Base-by-base conservation (phyloP, 1,140 invertebrate genomes). In the Diploscapter pachys region DNA sequence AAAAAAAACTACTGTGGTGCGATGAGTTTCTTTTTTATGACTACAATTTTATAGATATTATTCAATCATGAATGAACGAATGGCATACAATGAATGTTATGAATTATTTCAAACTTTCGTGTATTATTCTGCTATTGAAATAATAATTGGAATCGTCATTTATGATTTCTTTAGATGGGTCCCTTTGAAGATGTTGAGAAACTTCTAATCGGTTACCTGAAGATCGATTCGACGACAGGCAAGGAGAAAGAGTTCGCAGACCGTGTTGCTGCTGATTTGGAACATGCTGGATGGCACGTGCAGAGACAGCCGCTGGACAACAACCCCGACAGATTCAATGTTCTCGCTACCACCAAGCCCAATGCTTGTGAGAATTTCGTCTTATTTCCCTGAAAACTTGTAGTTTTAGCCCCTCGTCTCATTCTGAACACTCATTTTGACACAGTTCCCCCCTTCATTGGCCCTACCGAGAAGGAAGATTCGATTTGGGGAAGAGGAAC, bases 381-480 rank as follows among this genome's bases (percentile, higher is more conserved):
- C 9, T 9, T 11, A 64, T 48, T 13, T 59, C 2, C 9, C 9
- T 9, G 9, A 48, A 50, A 56, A 5, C 2, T 5, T 63, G 11
- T 59, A 5, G 9, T 9, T 62, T 66, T 49, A 71, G 78, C 64
- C 48, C 74, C 69, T n/a, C 31, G 68, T 61, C 50, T 82, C 50
- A 49, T 82, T 9, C 78, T 81, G 51, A 81, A 82, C 59, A 63
- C 80, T 49, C 80, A 81, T 67, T 59, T 81, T 68, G 80, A 81
- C 62, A 81, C 80, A 5, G 80, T 81, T 6, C 80, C 80, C 3
- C 80, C 80, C n/a, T 82, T 78, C 59, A 80, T 82, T 55, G 70
- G 69, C 4, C 80, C 78, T 9, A 68, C 31, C 5, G 9, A 49
- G 4, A 59, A 73, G 5, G 78, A 79, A 8, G 64, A 52, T 9